These are phyloP conservation scores for Petrolisthes cinctipes DNA, from an alignment of 2,888 invertebrate genomes.

Conservation along the genomic window DNA sequence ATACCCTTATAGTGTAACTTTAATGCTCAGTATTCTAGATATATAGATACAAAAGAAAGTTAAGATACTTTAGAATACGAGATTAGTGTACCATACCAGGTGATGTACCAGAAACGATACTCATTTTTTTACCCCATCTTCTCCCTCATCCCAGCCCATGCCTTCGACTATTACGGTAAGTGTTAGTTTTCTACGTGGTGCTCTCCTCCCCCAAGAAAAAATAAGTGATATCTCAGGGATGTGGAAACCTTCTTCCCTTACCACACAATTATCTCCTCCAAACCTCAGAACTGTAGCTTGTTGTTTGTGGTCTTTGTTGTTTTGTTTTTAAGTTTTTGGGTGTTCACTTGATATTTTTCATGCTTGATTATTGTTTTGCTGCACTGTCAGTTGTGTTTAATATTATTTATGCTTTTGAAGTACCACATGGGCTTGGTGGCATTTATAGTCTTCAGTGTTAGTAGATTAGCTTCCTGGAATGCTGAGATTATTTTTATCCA, in stretches of 20 bases:
- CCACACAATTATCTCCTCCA: slow-evolving; percentile 22
- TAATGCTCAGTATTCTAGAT: slow-evolving; percentile 13
- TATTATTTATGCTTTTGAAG: not conserved
- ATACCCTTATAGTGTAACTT: slow-evolving; percentile 24
- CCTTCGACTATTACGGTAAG: slow-evolving; percentile 66
- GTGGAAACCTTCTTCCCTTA: slow-evolving; percentile 1
- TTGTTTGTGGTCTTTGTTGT: slow-evolving; percentile 14
- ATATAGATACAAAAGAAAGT: slow-evolving; percentile 12
- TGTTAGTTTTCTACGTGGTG: slow-evolving; percentile 58
- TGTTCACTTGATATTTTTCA: not conserved
- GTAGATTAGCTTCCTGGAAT: not conserved
- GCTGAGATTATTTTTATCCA: not conserved
- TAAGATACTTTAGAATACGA: slow-evolving; percentile 10
- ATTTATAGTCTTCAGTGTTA: not conserved
- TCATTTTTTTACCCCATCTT: slow-evolving; percentile 58
- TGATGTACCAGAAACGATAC: slow-evolving; percentile 45
- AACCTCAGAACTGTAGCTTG: slow-evolving; percentile 29
- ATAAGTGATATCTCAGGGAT: not conserved
- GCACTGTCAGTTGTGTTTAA: not conserved
- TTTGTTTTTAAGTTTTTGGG: not conserved
- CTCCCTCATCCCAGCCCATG: slow-evolving; percentile 64
- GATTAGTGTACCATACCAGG: slow-evolving; percentile 13
- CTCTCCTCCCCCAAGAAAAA: slow-evolving; percentile 33
- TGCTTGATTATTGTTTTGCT: slow-evolving; percentile 1
- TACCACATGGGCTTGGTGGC: slow-evolving; percentile 25